Evolutionary conservation across 2,113 vertebrate species (phyloP).

Genomic region (Heteronetta atricapilla): DNA sequence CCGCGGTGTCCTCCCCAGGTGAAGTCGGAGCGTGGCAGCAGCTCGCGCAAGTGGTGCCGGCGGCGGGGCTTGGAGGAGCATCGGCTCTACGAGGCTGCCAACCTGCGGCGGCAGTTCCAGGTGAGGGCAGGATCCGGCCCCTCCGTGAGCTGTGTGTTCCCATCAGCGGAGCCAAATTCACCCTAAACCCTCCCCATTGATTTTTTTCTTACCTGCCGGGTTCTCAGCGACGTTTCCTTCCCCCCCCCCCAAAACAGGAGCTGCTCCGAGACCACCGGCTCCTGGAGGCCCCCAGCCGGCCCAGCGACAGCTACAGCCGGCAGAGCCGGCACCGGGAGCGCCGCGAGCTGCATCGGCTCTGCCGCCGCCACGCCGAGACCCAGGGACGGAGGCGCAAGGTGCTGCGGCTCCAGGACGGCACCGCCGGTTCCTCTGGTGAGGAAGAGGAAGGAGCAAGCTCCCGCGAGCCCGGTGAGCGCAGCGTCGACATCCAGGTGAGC

Average conservation of each 20-base stretch:
- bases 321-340: constrained; percentile 78
- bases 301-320: constrained; percentile 66
- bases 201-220: fast-evolving
- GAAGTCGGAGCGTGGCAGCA: constrained; percentile 79
- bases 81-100: constrained; percentile 91
- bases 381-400: constrained; percentile 80
- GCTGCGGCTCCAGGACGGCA: constrained; percentile 76
- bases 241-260: constrained; percentile 65
- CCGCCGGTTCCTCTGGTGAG: constrained; percentile 50
- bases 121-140: constrained; percentile 31
- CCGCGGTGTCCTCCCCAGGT: constrained; percentile 71
- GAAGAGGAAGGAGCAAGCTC: constrained; percentile 71
- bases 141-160: fast-evolving
- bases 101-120: constrained; percentile 91
- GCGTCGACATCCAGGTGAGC: constrained; percentile 88
- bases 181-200: too few relatives aligned
- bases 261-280: constrained; percentile 84
- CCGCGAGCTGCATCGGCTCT: constrained; percentile 82
- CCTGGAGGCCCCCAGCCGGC: constrained; percentile 36
- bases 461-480: fast-evolving
- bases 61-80: constrained; percentile 90
- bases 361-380: constrained; percentile 78
- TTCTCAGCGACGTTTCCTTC: too few relatives aligned
- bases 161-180: fast-evolving
- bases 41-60: constrained; percentile 88